Evolutionary conservation across 2,113 vertebrate species (phyloP).

Genomic region (Puffinus mauretanicus): DNA sequence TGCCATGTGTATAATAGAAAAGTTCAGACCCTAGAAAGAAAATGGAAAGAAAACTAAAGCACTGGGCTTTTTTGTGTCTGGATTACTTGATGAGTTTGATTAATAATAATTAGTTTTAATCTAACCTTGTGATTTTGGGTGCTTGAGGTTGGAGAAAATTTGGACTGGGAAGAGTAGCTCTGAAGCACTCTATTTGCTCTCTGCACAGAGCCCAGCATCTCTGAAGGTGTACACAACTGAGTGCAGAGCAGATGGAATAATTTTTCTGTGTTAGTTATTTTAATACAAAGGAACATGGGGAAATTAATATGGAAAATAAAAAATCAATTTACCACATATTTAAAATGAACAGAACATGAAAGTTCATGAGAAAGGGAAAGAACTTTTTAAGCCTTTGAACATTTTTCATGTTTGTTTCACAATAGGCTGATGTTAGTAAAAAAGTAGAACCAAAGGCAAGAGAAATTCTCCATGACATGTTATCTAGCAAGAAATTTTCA

Average conservation of each 20-base stretch:
- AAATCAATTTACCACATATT: neutral
- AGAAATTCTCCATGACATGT: neutral
- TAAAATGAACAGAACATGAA: constrained; percentile 3
- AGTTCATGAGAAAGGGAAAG: constrained; percentile 27
- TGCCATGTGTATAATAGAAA: neutral
- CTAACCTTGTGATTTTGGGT: neutral
- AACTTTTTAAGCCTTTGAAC: neutral
- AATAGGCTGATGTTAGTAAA: constrained; percentile 31
- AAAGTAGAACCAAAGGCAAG: constrained; percentile 14
- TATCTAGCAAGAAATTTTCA: neutral
- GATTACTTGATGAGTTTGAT: neutral
- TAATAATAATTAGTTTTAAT: neutral
- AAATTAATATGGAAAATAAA: constrained; percentile 30
- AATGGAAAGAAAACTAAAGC: neutral
- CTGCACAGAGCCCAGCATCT: neutral
- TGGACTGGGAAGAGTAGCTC: neutral
- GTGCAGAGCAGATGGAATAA: neutral
- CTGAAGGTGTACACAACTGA: neutral
- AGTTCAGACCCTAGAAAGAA: neutral
- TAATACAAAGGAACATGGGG: neutral
- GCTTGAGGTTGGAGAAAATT: neutral
- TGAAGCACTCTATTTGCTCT: neutral
- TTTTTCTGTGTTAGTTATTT: constrained; percentile 6
- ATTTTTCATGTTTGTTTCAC: constrained; percentile 20
- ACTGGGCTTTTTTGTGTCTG: neutral